Conservation (phyloP, 2,797 vertebrate genomes). For the Caiman crocodilus region DNA sequence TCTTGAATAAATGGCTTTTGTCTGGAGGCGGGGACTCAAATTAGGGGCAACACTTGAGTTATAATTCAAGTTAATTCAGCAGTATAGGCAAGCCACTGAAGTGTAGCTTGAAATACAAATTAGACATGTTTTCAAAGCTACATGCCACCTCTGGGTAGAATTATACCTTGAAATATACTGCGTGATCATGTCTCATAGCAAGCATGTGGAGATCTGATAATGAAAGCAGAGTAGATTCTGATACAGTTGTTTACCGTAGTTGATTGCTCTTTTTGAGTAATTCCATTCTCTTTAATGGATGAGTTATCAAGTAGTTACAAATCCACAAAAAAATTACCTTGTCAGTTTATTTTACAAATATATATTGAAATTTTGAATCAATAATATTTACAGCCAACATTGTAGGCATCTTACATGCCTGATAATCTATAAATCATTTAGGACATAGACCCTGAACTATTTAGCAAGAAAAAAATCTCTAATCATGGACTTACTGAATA, state of each 20-base stretch:
- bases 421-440: not conserved
- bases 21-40: not conserved
- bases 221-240: not conserved
- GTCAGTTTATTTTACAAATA: not conserved
- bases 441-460: not conserved
- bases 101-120: not conserved
- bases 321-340: too few relatives aligned
- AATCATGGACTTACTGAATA: not conserved
- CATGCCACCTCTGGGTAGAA: not conserved
- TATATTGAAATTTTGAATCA: not conserved
- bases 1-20: not conserved
- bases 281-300: not conserved
- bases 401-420: not conserved
- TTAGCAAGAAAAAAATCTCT: not conserved
- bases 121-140: not conserved
- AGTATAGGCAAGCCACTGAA: not conserved
- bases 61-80: not conserved
- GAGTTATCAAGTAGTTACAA: not conserved
- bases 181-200: not conserved
- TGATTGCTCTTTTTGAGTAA: not conserved
- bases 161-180: not conserved
- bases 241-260: not conserved
- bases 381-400: not conserved
- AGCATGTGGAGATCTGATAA: not conserved
- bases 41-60: not conserved